These are phyloP conservation scores for Gambusia holbrooki DNA, from an alignment of 2,113 vertebrate species.

Conservation along the genomic window DNA sequence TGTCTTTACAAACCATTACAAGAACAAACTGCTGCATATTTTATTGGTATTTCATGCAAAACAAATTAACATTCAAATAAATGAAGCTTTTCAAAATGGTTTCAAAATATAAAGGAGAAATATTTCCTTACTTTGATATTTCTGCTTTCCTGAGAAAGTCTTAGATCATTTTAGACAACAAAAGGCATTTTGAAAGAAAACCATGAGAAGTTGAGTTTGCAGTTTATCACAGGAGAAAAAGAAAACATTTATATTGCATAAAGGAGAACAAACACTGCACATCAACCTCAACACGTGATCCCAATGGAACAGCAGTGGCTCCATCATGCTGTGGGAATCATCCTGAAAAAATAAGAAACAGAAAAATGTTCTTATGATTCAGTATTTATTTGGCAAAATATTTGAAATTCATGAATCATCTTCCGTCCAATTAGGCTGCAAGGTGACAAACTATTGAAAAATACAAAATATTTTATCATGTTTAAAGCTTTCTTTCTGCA, in stretches of 20 bases:
- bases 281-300: not conserved
- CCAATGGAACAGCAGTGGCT: not conserved
- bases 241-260: too few relatives aligned
- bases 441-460: not conserved
- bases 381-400: not conserved
- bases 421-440: not conserved
- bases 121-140: not conserved
- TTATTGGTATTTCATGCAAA: not conserved
- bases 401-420: not conserved
- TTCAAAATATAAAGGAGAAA: not conserved
- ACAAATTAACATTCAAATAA: not conserved
- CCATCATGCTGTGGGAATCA: not conserved
- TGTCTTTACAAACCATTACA: not conserved
- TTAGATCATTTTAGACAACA: not conserved
- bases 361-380: not conserved
- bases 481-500: conserved; percentile 29
- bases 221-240: too few relatives aligned
- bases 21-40: not conserved
- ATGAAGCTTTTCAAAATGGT: not conserved
- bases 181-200: not conserved
- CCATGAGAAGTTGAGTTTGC: too few relatives aligned
- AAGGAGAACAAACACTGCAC: too few relatives aligned
- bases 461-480: not conserved
- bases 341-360: too few relatives aligned
- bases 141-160: too few relatives aligned